phyloP scores from a whole-genome alignment of 2,113 vertebrate genomes.

The Ceyx melanurus region DNA sequence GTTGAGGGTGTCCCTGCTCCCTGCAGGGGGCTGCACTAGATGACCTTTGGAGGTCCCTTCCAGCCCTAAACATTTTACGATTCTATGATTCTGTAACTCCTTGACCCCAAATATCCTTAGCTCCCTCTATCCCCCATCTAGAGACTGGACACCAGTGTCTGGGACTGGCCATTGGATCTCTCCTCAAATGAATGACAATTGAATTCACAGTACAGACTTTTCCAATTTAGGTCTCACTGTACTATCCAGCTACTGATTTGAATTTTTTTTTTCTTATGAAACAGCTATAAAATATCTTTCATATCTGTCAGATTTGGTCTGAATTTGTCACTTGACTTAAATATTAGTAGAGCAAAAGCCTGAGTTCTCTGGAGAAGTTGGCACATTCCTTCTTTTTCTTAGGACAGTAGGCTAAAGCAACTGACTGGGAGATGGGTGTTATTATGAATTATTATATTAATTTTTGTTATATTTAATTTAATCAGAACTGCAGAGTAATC shows the following conservation, averaged over 20 bases:
- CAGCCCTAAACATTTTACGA: too few relatives aligned
- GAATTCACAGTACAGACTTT: not conserved
- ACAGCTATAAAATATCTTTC: not conserved
- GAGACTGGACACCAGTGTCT: not conserved
- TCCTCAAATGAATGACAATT: rapidly evolving
- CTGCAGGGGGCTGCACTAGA: too few relatives aligned
- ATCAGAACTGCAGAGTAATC: not conserved
- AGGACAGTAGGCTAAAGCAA: not conserved
- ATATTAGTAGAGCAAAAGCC: not conserved
- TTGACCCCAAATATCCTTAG: not conserved
- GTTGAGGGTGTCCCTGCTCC: too few relatives aligned
- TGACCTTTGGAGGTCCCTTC: too few relatives aligned
- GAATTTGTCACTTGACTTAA: not conserved
- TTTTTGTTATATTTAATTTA: not conserved
- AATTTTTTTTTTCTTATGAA: not conserved
- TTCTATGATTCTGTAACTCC: not conserved
- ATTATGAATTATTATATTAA: not conserved
- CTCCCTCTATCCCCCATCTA: not conserved
- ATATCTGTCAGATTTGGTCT: not conserved
- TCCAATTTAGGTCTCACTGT: not conserved
- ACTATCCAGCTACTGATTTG: not conserved
- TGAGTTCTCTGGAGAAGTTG: not conserved
- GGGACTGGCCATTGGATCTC: rapidly evolving
- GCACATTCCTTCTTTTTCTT: not conserved
- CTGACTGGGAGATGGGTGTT: not conserved